Evolutionary conservation across 1,140 invertebrate species (phyloP).

Genomic region (Drosophila funebris): DNA sequence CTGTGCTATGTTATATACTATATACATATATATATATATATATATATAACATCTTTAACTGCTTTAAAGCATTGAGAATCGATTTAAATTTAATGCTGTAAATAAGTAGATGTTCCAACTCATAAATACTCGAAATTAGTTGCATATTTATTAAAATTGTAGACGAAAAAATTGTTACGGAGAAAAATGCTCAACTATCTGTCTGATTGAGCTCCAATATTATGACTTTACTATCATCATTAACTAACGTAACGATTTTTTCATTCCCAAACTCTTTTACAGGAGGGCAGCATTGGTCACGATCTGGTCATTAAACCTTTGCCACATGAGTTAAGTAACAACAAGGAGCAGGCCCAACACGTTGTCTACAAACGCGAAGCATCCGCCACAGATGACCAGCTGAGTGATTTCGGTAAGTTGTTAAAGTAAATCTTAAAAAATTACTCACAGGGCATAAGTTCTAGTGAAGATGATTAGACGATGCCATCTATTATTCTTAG

Average conservation of each 20-base stretch:
- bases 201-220: not conserved
- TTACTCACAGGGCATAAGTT: not conserved
- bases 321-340: conserved; percentile 85
- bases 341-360: conserved; percentile 85
- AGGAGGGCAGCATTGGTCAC: conserved; percentile 96
- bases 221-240: conserved; percentile 13
- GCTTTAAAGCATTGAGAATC: too few relatives aligned
- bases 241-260: not conserved
- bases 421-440: not conserved
- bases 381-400: conserved; percentile 83
- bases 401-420: conserved; percentile 89
- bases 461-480: not conserved
- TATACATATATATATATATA: too few relatives aligned
- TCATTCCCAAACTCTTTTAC: conserved; percentile 56
- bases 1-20: too few relatives aligned
- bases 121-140: too few relatives aligned
- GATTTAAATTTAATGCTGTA: too few relatives aligned
- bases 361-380: conserved; percentile 88
- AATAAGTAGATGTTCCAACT: too few relatives aligned
- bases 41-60: too few relatives aligned
- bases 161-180: not conserved
- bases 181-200: not conserved
- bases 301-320: conserved; percentile 94
- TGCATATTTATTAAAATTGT: too few relatives aligned
- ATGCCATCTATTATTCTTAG: conserved; percentile 3